Conservation (phyloP, 2,797 vertebrate species). For the Iguana delicatissima region DNA sequence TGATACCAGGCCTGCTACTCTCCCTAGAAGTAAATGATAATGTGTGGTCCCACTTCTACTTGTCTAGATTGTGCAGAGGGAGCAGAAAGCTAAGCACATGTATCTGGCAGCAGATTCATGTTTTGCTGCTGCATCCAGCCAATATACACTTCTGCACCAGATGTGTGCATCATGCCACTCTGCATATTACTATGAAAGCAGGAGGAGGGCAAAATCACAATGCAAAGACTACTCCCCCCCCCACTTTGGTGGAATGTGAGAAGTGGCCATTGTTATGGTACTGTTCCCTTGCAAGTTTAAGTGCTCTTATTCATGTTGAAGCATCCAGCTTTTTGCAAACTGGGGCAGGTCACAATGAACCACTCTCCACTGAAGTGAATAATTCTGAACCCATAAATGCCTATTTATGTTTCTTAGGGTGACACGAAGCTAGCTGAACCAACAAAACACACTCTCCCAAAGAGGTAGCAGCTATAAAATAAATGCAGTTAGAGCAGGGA, state of each 20-base stretch:
- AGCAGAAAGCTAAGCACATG: background rate
- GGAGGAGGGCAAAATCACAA: background rate
- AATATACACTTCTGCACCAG: background rate
- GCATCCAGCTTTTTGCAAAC: background rate
- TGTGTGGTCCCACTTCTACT: background rate
- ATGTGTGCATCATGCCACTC: background rate
- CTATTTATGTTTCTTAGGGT: conserved; percentile 16
- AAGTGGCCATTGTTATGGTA: background rate
- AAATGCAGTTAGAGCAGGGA: conserved; percentile 33
- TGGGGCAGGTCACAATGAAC: conserved; percentile 35
- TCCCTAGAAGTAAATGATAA: background rate
- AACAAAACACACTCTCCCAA: conserved; percentile 7
- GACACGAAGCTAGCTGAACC: conserved; percentile 27
- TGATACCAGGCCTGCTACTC: background rate
- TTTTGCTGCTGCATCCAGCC: background rate
- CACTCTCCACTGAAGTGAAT: conserved; percentile 31
- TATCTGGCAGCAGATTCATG: background rate
- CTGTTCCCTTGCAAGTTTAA: background rate
- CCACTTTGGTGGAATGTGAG: background rate
- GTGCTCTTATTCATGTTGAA: background rate
- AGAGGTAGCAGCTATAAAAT: conserved; percentile 19
- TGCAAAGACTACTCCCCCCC: background rate
- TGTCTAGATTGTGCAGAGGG: background rate
- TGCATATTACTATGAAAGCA: background rate
- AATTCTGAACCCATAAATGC: conserved; percentile 2